Percentiles rank a stretch among this genome's conserved stretches.
Conservation (phyloP, 2,888 invertebrate species). For the Lochmaea capreae region DNA sequence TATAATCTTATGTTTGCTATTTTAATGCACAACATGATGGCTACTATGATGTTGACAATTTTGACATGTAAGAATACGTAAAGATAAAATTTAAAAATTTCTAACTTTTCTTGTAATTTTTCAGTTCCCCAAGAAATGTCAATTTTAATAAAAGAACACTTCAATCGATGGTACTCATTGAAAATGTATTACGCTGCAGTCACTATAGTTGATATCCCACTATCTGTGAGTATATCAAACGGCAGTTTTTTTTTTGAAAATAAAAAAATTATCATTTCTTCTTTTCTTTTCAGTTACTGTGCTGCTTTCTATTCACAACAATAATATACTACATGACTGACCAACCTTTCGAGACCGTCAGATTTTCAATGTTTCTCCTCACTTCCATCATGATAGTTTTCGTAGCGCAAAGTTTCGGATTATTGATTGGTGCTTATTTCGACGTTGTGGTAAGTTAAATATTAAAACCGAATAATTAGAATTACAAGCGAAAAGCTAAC, state of each 20-base stretch:
- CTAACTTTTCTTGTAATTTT: too few species aligned
- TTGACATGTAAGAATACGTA: constrained; percentile 80
- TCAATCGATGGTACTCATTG: constrained; percentile 89
- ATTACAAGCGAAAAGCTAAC: background rate
- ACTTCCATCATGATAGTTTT: constrained; percentile 86
- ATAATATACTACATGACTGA: constrained; percentile 90
- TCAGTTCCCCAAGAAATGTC: constrained; percentile 85
- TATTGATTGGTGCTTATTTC: constrained; percentile 91
- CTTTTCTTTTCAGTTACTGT: constrained; percentile 69
- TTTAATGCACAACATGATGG: constrained; percentile 93
- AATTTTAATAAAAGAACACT: constrained; percentile 85
- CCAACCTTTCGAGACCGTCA: constrained; percentile 83
- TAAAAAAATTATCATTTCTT: too few species aligned
- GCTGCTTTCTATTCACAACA: constrained; percentile 77
- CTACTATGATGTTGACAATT: constrained; percentile 90
- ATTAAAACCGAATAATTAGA: background rate
- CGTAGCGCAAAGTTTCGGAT: constrained; percentile 92
- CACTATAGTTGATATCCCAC: constrained; percentile 81
- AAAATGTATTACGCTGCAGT: constrained; percentile 84
- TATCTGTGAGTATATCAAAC: constrained; percentile 72
- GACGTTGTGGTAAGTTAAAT: constrained; percentile 78
- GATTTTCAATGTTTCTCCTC: constrained; percentile 88
- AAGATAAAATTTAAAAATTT: too few species aligned
- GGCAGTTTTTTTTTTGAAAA: too few species aligned
- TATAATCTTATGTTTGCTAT: constrained; percentile 92